Conservation (phyloP, 2,113 vertebrate species). For the Notarius lentiginosus region DNA sequence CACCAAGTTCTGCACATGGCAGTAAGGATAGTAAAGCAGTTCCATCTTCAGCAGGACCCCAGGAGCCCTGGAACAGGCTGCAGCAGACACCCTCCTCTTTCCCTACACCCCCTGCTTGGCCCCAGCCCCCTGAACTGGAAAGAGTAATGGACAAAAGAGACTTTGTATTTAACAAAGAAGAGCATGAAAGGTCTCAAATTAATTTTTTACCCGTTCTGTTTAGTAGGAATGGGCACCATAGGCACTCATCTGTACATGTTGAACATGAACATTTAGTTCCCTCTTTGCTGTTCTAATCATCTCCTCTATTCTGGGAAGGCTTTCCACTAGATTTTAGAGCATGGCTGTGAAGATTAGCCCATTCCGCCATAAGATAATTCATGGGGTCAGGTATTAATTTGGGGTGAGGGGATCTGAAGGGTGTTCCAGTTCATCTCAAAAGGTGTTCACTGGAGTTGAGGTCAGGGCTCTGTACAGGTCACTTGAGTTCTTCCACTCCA, state of each 20-base stretch:
- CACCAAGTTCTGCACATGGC: constrained; percentile 42
- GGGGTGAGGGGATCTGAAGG: not conserved
- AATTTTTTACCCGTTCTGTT: not conserved
- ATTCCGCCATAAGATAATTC: not conserved
- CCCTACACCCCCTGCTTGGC: constrained; percentile 46
- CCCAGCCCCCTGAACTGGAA: constrained; percentile 42
- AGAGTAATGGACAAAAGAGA: constrained; percentile 41
- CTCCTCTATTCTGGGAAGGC: not conserved
- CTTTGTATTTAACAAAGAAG: constrained; percentile 37
- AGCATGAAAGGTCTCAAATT: constrained; percentile 45
- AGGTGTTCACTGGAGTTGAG: too few relatives aligned
- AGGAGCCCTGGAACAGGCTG: constrained; percentile 52
- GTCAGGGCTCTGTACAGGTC: too few relatives aligned
- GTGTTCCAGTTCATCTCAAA: not conserved
- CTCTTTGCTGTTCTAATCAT: not conserved
- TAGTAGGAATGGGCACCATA: not conserved
- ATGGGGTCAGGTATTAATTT: not conserved
- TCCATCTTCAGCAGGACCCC: constrained; percentile 32
- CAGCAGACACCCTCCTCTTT: constrained; percentile 51
- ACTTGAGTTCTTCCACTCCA: too few relatives aligned
- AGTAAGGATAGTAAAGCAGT: constrained; percentile 42
- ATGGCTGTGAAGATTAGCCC: not conserved
- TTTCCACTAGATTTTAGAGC: too few relatives aligned
- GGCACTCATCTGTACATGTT: not conserved
- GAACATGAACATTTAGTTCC: not conserved